Base-by-base conservation (phyloP, 2,797 vertebrate species). In the Trachops cirrhosus region DNA sequence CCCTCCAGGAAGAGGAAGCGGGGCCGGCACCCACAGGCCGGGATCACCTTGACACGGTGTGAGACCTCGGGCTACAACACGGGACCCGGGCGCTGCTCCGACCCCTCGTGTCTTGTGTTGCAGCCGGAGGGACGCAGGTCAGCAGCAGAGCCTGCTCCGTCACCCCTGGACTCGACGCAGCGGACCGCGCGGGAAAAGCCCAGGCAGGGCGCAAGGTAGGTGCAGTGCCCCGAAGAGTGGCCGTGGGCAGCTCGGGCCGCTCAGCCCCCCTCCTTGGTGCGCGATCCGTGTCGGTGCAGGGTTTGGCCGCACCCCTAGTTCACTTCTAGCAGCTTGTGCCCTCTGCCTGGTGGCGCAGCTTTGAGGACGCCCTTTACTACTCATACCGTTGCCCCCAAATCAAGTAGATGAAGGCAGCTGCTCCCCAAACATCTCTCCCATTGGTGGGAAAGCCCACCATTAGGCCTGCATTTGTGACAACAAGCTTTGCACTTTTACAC, bases 71-170 rank as follows among this genome's bases (percentile, higher is more conserved):
- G 99, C 99, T 99, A 99, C 99, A 99, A 99, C 99, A 99, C 99
- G 99, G 99, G 99, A 99, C 99, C 99, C 99, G 99, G 99, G 99
- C 99, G 99, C 99, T 99, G 98, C 98, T 98, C 98, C 98, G 97
- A 98, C 98, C 98, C 99, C 99, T 99, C 99, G 99, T 99, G 99
- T 99, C 99, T 99, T 99, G 99, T 99, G 99, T 99, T 99, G 99
- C 99, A 99, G 99, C 99, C 99, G 99, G 99, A 99, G 99, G 99
- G 97, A 97, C 98, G 97, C 98, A 98, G 98, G 97, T 97, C 96
- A 41, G 96, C 98, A 98, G 87, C 98, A 1, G 77, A 96, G 70
- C 89, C 95, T 26, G 37, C 71, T 84, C 4, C 4, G 5, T 59
- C 18, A 4, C 3, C 3, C 48, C 11, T 14, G 62, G 44, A 93